Percentiles rank a stretch among this genome's conserved stretches.
Conservation (phyloP, 2,113 vertebrate species). For the Strix uralensis region DNA sequence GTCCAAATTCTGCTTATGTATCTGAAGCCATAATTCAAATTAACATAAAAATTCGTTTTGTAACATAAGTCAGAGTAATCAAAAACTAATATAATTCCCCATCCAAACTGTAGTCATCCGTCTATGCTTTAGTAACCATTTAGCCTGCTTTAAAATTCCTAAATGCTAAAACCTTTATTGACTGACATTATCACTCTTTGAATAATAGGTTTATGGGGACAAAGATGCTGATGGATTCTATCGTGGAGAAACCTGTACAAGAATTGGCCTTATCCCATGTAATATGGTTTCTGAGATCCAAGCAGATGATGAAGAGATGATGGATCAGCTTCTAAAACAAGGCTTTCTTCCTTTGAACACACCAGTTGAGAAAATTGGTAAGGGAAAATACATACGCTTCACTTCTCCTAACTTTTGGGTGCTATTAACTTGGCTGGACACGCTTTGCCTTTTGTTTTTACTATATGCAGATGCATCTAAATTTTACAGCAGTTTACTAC, state of each 20-base stretch:
- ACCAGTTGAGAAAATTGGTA: slow-evolving; percentile 93
- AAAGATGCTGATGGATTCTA: slow-evolving; percentile 97
- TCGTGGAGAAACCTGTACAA: slow-evolving; percentile 86
- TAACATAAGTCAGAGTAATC: not conserved
- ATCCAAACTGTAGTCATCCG: not conserved
- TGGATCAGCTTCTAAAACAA: slow-evolving; percentile 93
- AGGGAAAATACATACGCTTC: accelerated
- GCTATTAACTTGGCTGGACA: not conserved
- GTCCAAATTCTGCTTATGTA: not conserved
- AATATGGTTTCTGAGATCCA: slow-evolving; percentile 99
- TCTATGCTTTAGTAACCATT: not conserved
- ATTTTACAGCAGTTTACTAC: not conserved
- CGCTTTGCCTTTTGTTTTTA: not conserved
- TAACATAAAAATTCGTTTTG: not conserved
- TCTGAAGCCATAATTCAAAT: not conserved
- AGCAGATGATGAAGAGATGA: slow-evolving; percentile 92
- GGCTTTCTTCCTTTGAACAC: slow-evolving; percentile 96
- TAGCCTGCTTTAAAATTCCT: not conserved
- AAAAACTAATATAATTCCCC: not conserved
- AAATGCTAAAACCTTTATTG: not conserved
- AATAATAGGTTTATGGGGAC: slow-evolving; percentile 88
- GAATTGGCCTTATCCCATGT: slow-evolving; percentile 92
- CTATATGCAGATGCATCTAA: not conserved
- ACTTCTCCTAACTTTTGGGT: not conserved
- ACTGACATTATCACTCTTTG: not conserved